phyloP scores from a whole-genome alignment of 2,888 invertebrate genomes.

The Erebia ligea region DNA sequence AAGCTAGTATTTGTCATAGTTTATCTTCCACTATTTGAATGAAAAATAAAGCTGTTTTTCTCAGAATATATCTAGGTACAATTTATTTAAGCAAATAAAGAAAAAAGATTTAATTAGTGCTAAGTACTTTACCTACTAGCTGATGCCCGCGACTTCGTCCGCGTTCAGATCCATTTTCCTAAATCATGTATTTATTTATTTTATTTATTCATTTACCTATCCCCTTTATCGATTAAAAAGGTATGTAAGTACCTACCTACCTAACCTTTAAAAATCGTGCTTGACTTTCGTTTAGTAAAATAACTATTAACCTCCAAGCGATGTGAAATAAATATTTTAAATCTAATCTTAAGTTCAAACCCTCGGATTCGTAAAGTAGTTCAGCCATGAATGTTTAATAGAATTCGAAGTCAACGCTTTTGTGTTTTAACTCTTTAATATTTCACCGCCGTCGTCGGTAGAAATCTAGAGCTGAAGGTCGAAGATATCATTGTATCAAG shows the following conservation, averaged over 20 bases:
- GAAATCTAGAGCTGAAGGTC: slow-evolving; percentile 17
- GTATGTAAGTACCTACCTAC: too few species aligned
- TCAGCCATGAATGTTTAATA: slow-evolving; percentile 32
- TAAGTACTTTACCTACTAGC: too few species aligned
- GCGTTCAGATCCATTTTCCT: too few species aligned
- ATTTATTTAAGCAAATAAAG: background rate
- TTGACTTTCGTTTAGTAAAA: background rate
- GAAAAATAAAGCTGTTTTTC: slow-evolving; percentile 3
- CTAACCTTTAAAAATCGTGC: background rate
- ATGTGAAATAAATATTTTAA: slow-evolving; percentile 19
- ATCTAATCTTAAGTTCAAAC: slow-evolving; percentile 13
- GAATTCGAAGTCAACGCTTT: slow-evolving; percentile 33
- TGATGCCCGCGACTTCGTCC: too few species aligned
- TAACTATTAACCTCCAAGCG: background rate
- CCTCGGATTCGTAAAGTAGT: slow-evolving; percentile 13
- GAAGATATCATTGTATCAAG: slow-evolving; percentile 10
- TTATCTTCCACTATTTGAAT: slow-evolving; percentile 7
- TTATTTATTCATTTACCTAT: too few species aligned
- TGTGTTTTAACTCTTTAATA: slow-evolving; percentile 37
- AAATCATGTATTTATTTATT: too few species aligned
- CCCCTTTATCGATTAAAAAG: too few species aligned
- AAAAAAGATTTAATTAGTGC: too few species aligned
- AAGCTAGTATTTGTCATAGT: slow-evolving; percentile 7
- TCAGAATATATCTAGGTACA: background rate
- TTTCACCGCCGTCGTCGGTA: slow-evolving; percentile 19